These are phyloP conservation scores for Dolichopus griseipennis DNA, from an alignment of 2,888 invertebrate species.

Conservation along the genomic window DNA sequence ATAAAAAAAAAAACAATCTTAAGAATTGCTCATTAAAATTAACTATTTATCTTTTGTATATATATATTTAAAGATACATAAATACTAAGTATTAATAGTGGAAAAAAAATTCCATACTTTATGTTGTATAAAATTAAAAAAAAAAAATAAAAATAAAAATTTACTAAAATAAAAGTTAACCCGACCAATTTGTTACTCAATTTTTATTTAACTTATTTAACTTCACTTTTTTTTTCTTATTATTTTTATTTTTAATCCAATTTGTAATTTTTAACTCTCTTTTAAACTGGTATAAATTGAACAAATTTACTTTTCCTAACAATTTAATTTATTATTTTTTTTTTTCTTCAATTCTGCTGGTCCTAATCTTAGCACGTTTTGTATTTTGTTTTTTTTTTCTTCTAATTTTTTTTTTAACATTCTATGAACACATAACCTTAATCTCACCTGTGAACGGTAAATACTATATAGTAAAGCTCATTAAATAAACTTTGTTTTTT, in stretches of 20 bases:
- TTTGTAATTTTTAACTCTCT: no score
- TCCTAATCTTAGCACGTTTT: neutral
- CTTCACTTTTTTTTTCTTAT: no score
- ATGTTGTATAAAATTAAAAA: neutral
- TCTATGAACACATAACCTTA: constrained; percentile 1
- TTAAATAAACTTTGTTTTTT: neutral
- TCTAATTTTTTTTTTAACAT: neutral
- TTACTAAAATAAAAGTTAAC: neutral
- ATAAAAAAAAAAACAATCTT: neutral
- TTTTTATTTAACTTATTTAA: no score
- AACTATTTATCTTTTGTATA: neutral
- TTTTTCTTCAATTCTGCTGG: neutral
- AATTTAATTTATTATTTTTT: neutral
- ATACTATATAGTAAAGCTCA: neutral
- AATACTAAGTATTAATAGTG: neutral
- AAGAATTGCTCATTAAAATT: neutral
- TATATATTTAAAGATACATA: neutral
- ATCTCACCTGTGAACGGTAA: constrained; percentile 6
- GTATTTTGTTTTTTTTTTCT: neutral
- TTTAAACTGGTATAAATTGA: neutral
- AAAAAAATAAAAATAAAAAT: no score
- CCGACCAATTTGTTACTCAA: neutral
- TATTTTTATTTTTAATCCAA: no score
- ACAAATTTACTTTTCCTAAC: neutral
- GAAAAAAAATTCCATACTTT: no score